A percentile compares a stretch with the other conserved stretches of the same genome.
Conservation (phyloP, 2,113 vertebrate genomes). For the Microcebus griseorufus region DNA sequence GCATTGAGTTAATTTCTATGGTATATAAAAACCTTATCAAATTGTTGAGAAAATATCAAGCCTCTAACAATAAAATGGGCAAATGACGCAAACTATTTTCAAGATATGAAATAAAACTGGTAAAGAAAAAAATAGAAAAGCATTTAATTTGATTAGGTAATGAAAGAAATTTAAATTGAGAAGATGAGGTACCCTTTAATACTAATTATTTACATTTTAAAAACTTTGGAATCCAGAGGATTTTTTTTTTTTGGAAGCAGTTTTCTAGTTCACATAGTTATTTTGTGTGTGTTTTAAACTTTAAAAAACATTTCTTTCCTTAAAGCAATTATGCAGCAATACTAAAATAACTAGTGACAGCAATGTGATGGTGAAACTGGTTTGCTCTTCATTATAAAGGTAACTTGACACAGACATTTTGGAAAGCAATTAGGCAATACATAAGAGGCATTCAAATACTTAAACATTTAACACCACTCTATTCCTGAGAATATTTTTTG, state of each 20-base stretch:
- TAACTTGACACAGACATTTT: not conserved
- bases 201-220: constrained; percentile 37
- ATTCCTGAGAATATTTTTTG: constrained; percentile 16
- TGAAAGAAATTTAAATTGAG: constrained; percentile 22
- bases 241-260: not conserved
- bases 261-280: not conserved
- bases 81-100: constrained; percentile 22
- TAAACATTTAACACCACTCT: not conserved
- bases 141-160: constrained; percentile 20
- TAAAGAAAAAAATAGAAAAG: constrained; percentile 18
- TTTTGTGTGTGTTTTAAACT: not conserved
- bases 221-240: not conserved
- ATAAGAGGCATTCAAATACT: not conserved
- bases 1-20: not conserved
- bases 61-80: not conserved
- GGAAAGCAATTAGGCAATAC: not conserved
- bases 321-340: not conserved
- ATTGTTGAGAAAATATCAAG: not conserved
- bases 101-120: constrained; percentile 14
- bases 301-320: not conserved
- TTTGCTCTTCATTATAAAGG: constrained; percentile 11
- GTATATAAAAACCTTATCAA: not conserved
- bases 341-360: not conserved
- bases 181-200: not conserved
- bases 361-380: not conserved